phyloP scores from a whole-genome alignment of 2,797 vertebrate species.

The Catostomus latipinnis region DNA sequence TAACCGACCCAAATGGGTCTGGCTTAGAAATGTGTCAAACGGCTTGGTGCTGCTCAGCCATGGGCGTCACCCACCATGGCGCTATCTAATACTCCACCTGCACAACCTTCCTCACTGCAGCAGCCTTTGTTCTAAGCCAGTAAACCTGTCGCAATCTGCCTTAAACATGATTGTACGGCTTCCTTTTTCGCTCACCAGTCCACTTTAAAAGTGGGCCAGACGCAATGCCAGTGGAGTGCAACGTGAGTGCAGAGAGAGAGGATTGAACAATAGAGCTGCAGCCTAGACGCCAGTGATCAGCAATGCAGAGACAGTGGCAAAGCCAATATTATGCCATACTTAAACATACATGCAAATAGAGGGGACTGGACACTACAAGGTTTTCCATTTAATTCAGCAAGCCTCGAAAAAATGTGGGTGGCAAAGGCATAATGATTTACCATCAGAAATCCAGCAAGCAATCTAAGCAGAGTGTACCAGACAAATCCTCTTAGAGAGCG shows the following conservation, averaged over 20 bases:
- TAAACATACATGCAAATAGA: not conserved
- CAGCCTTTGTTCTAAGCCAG: constrained; percentile 56
- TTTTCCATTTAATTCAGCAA: not conserved
- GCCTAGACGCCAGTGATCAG: constrained; percentile 50
- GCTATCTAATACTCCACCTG: constrained; percentile 53
- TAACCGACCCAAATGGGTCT: not conserved
- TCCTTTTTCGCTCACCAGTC: not conserved
- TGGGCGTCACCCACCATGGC: constrained; percentile 53
- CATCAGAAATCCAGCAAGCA: constrained; percentile 41
- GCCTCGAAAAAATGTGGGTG: not conserved
- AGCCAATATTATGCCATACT: constrained; percentile 35
- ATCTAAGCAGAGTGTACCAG: constrained; percentile 46
- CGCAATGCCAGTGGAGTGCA: constrained; percentile 53
- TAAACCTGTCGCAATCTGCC: constrained; percentile 35
- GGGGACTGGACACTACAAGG: constrained; percentile 7
- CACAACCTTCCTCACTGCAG: constrained; percentile 51
- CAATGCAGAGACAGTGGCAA: constrained; percentile 53
- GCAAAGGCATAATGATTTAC: constrained; percentile 29
- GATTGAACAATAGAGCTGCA: constrained; percentile 54
- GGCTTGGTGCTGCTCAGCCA: constrained; percentile 31
- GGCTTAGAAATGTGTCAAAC: constrained; percentile 14
- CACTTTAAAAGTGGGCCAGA: constrained; percentile 54
- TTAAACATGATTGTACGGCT: not conserved
- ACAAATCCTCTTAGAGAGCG: constrained; percentile 44
- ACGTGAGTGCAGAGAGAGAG: constrained; percentile 44